These are phyloP conservation scores for Chloroclysta siterata DNA, from an alignment of 2,888 invertebrate species.

Conservation along the genomic window DNA sequence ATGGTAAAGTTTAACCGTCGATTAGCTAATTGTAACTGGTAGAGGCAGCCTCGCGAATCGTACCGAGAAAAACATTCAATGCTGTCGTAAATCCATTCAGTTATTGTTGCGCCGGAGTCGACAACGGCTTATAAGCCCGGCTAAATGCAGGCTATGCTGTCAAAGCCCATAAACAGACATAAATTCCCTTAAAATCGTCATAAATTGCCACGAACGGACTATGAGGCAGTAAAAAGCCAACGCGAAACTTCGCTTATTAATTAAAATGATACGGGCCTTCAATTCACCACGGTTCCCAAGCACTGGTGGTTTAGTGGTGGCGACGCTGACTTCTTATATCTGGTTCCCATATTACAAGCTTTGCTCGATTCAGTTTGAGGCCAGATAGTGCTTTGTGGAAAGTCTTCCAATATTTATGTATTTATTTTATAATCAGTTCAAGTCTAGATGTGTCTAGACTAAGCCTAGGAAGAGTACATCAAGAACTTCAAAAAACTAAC, in stretches of 20 bases:
- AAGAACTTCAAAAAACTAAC: no score
- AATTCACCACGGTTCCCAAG: slow-evolving; percentile 33
- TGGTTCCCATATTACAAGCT: no score
- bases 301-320: not conserved
- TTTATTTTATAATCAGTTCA: no score
- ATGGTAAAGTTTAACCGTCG: slow-evolving; percentile 6
- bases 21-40: slow-evolving; percentile 22
- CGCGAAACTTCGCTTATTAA: slow-evolving; percentile 54
- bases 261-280: slow-evolving; percentile 44
- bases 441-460: no score
- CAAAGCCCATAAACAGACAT: slow-evolving; percentile 48
- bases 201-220: slow-evolving; percentile 54
- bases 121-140: slow-evolving; percentile 63
- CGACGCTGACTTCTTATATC: not conserved
- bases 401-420: no score
- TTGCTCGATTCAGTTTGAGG: no score
- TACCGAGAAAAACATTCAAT: slow-evolving; percentile 71
- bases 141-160: slow-evolving; percentile 56
- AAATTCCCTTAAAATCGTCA: slow-evolving; percentile 42
- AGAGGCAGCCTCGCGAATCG: slow-evolving; percentile 46
- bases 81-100: slow-evolving; percentile 63
- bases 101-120: slow-evolving; percentile 55
- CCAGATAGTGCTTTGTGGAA: no score
- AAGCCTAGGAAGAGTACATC: no score
- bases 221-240: slow-evolving; percentile 50